phyloP scores from a whole-genome alignment of 92 coral and sea anemone genomes.

The Epizoanthus rinbou region DNA sequence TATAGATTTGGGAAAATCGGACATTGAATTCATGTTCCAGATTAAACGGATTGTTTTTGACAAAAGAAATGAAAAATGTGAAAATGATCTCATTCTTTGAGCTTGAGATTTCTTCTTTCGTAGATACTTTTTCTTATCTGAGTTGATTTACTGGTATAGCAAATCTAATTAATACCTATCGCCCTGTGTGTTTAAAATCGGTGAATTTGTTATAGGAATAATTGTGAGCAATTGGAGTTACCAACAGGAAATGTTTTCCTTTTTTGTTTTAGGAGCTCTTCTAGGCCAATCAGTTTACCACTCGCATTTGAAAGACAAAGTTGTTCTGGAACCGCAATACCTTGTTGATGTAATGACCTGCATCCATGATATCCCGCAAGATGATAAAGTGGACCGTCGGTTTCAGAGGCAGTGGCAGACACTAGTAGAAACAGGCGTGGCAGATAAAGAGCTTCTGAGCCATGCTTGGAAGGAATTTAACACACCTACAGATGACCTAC shows the following conservation, averaged over 20 bases:
- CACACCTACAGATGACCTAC: conserved; percentile 52
- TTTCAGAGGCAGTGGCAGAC: conserved; percentile 42
- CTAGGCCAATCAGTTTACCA: conserved; percentile 29
- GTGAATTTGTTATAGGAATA: too few species aligned
- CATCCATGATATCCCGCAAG: conserved; percentile 56
- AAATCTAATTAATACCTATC: too few species aligned
- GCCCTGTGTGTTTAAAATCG: neutral
- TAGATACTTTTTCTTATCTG: too few species aligned
- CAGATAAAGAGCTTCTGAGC: conserved; percentile 42
- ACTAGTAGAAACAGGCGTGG: conserved; percentile 49
- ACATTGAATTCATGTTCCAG: too few species aligned
- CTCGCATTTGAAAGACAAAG: conserved; percentile 35
- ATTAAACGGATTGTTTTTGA: too few species aligned
- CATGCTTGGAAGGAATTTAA: conserved; percentile 52
- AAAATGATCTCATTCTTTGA: too few species aligned
- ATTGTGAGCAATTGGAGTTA: neutral
- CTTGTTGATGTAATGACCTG: conserved; percentile 77
- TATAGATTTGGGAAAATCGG: too few species aligned
- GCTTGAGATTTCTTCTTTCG: too few species aligned
- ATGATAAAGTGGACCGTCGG: conserved; percentile 45
- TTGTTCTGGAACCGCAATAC: conserved; percentile 68
- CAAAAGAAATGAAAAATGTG: too few species aligned
- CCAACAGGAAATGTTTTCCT: neutral
- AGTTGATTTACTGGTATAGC: too few species aligned
- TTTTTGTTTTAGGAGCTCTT: conserved; percentile 47